Base-by-base conservation (phyloP, 2,888 invertebrate genomes). In the Deroplatys truncata region DNA sequence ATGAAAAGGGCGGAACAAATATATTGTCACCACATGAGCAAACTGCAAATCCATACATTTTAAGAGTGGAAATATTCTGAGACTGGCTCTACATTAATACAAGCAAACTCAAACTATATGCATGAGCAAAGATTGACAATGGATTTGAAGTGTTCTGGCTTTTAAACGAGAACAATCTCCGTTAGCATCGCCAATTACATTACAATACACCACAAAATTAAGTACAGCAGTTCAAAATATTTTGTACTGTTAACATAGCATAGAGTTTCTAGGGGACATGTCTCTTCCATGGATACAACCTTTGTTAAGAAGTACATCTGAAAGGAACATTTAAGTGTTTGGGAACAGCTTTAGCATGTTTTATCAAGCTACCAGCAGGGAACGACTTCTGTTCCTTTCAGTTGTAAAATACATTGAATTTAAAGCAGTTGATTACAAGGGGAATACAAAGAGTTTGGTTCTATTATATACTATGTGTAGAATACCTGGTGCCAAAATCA, bases 21-120 rank as follows among this genome's bases (percentile, higher is more conserved):
- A 31, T 87, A 83, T 87, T 83, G 83, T 83, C 87, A 87, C 82
- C 83, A 35, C 82, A 43, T 87, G 87, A 87, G 87, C 87, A 87
- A 87, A 87, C 87, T 35, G 56, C 56, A 72, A 72, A 72, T 72
- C 56, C 56, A 72, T 72, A 72, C 56, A 72, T 72, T 72, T 72
- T 72, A 72, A 72, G 56, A 43, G 29, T 5, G 35, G 13, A 83
- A 82, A 87, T 87, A 87, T 83, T 87, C 87, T 83, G 87, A 87
- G 43, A 87, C 83, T 25, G 56, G 56, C 56, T 72, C 56, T 72
- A 72, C 56, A 72, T 72, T 20, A 72, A 72, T 20, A 72, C 25
- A 20, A 16, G 9, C 20, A 20, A 72, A 72, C 25, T 72, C 5
- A 20, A 72, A 72, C 56, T 25, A 72, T 43, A 13, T 13, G 7